phyloP scores from a whole-genome alignment of 2,888 invertebrate genomes.

The Drosophila tanythrix region DNA sequence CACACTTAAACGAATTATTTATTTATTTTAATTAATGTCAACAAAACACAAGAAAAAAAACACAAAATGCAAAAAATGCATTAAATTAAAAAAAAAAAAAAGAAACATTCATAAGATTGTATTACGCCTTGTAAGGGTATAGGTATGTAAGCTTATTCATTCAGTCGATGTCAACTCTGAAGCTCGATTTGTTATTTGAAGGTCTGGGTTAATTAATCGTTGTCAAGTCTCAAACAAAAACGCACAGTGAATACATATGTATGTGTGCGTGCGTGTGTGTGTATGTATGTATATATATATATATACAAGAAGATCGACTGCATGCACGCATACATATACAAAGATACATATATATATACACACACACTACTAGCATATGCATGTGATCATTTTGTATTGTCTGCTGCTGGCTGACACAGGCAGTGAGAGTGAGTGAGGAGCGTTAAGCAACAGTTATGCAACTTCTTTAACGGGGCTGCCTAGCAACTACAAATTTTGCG shows the following conservation, averaged over 20 bases:
- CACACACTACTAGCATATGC: background rate
- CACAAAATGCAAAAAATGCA: background rate
- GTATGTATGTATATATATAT: slow-evolving; percentile 16
- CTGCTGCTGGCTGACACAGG: background rate
- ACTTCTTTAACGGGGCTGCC: slow-evolving; percentile 18
- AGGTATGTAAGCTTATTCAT: background rate
- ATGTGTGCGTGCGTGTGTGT: background rate
- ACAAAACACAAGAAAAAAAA: background rate
- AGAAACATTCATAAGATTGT: background rate
- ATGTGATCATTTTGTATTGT: background rate
- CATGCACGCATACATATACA: background rate
- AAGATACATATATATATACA: background rate
- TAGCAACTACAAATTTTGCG: background rate
- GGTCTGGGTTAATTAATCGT: slow-evolving; percentile 78
- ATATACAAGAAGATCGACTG: background rate
- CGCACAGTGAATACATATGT: background rate
- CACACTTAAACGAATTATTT: background rate
- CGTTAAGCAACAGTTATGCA: slow-evolving; percentile 47
- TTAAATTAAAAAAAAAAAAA: background rate
- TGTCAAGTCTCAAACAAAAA: slow-evolving; percentile 16
- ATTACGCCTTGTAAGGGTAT: background rate
- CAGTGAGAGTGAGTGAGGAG: background rate
- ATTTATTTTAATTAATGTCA: background rate
- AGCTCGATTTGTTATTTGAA: slow-evolving; percentile 61
- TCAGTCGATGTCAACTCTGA: slow-evolving; percentile 20